Conservation (phyloP, 2,113 vertebrate genomes). For the Perccottus glenii region DNA sequence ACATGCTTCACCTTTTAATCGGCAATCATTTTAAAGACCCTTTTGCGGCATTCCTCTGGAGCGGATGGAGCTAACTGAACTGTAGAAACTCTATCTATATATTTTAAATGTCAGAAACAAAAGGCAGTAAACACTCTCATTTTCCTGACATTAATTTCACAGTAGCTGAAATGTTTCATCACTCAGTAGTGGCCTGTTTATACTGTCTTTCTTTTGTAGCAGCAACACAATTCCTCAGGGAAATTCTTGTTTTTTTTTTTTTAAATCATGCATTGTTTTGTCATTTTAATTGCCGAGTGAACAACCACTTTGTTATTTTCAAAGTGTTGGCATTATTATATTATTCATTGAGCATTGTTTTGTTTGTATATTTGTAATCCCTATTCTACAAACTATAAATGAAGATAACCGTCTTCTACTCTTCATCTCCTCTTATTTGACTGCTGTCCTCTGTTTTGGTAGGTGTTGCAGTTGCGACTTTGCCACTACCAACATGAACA, state of each 20-base stretch:
- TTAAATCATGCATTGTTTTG: not conserved
- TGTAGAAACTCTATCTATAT: too few relatives aligned
- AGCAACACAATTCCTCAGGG: not conserved
- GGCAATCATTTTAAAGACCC: too few relatives aligned
- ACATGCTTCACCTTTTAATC: too few relatives aligned
- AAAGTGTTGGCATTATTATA: too few relatives aligned
- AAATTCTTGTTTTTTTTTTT: not conserved
- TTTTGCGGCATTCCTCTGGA: too few relatives aligned
- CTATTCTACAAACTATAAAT: conserved; percentile 18
- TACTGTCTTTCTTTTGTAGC: not conserved
- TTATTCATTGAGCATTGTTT: too few relatives aligned
- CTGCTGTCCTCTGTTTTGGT: not conserved
- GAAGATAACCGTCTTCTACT: conserved; percentile 10
- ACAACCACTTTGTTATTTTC: not conserved
- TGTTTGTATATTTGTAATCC: conserved; percentile 24
- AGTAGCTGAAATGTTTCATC: too few relatives aligned
- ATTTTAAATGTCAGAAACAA: too few relatives aligned
- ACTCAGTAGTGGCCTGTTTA: too few relatives aligned
- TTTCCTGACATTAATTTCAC: too few relatives aligned
- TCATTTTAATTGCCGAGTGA: not conserved
- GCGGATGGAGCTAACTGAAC: too few relatives aligned
- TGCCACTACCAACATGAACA: conserved; percentile 90
- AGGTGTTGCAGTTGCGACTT: conserved; percentile 89
- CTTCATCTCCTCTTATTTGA: conserved; percentile 1
- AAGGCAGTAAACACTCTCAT: too few relatives aligned